Evolutionary conservation across 2,888 invertebrate species (phyloP).

Genomic region (Brachycybe producta): DNA sequence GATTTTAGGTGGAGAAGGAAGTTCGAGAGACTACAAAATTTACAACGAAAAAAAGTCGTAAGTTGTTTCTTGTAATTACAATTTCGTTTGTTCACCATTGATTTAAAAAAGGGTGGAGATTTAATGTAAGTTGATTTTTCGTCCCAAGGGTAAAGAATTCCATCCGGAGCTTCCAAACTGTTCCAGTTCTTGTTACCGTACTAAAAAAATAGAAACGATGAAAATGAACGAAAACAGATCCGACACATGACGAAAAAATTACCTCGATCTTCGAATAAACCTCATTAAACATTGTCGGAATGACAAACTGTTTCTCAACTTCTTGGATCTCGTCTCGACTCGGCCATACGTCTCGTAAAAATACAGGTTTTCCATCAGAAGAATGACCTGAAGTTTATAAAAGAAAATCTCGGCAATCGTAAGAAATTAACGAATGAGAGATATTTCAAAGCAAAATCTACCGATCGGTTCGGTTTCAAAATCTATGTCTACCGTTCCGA

Average conservation of each 20-base stretch:
- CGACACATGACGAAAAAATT: constrained; percentile 14
- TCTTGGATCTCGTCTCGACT: constrained; percentile 72
- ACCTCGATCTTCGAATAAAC: constrained; percentile 62
- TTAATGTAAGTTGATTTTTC: constrained; percentile 84
- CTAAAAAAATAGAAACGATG: constrained; percentile 36
- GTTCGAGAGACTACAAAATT: constrained; percentile 36
- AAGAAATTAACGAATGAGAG: constrained; percentile 21
- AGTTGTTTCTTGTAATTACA: background rate
- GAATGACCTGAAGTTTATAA: constrained; percentile 40
- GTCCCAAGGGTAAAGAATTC: constrained; percentile 86
- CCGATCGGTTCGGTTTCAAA: constrained; percentile 79
- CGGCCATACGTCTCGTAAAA: constrained; percentile 90
- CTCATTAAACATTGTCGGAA: constrained; percentile 93
- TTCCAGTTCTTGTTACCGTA: constrained; percentile 78
- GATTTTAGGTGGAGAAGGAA: constrained; percentile 49
- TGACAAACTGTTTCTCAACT: constrained; percentile 75
- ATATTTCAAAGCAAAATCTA: constrained; percentile 33
- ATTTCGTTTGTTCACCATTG: constrained; percentile 59
- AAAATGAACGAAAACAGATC: background rate
- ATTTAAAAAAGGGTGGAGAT: constrained; percentile 86
- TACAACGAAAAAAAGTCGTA: background rate
- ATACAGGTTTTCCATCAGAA: constrained; percentile 61
- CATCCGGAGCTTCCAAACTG: constrained; percentile 57
- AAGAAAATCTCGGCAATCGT: background rate
- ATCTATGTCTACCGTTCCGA: constrained; percentile 88